These are phyloP conservation scores for Pseudobourletiella spinata DNA, from an alignment of 1,140 invertebrate species.

Conservation along the genomic window DNA sequence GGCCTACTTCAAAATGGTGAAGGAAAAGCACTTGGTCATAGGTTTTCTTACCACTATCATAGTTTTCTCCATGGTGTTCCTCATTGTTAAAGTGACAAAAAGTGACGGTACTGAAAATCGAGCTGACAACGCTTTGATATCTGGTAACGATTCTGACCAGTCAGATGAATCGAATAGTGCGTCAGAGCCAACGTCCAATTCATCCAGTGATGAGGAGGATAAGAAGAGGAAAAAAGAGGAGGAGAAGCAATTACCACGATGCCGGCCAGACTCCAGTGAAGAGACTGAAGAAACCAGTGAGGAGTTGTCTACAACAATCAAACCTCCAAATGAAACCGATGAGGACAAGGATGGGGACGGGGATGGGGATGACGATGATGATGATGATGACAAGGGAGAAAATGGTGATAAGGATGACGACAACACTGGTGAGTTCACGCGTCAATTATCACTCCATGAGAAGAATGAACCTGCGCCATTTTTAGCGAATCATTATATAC, in stretches of 20 bases:
- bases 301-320: background rate
- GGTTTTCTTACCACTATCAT: conserved; percentile 28
- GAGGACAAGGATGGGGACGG: background rate
- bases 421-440: background rate
- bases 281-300: conserved; percentile 9
- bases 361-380: background rate
- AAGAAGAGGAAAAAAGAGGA: background rate
- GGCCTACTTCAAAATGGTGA: conserved; percentile 21
- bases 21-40: conserved; percentile 28
- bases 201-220: conserved; percentile 6
- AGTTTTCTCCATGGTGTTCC: conserved; percentile 26
- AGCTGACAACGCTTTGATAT: background rate
- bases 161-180: conserved; percentile 5
- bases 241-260: background rate
- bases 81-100: conserved; percentile 23
- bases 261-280: conserved; percentile 2
- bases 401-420: no score
- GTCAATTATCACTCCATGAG: no score
- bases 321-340: background rate
- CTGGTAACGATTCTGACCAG: background rate
- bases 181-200: conserved; percentile 8
- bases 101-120: background rate
- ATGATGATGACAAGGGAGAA: background rate
- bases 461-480: no score
- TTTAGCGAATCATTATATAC: no score